Evolutionary conservation across 2,797 vertebrate genomes (phyloP).

Genomic region (Paedocypris micromegethes): DNA sequence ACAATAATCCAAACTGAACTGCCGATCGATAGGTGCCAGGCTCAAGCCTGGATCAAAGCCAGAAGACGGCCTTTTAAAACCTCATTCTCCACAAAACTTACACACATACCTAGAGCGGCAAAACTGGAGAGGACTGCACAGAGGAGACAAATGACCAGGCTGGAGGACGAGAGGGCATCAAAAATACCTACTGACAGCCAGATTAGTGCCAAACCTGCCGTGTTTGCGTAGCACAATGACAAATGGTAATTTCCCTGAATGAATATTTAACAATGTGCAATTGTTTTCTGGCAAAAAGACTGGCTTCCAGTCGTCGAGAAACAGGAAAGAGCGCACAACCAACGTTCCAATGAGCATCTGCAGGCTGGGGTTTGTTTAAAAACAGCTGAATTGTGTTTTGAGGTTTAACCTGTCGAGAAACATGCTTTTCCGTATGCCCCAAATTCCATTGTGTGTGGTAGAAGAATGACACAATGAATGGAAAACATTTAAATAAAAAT

Average conservation of each 20-base stretch:
- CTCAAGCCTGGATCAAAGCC: conserved; percentile 42
- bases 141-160: background rate
- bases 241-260: conserved; percentile 39
- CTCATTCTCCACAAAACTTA: conserved; percentile 25
- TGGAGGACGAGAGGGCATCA: conserved; percentile 6
- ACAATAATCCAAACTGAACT: conserved; percentile 47
- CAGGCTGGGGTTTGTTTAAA: conserved; percentile 22
- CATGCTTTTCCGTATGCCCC: too few relatives aligned
- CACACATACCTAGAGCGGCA: conserved; percentile 23
- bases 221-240: conserved; percentile 47
- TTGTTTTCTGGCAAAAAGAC: conserved; percentile 19
- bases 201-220: conserved; percentile 28
- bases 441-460: conserved; percentile 2
- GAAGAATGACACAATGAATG: conserved; percentile 1
- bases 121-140: conserved; percentile 21
- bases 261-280: conserved; percentile 26
- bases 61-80: conserved; percentile 36
- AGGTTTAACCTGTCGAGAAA: background rate
- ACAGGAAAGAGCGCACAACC: conserved; percentile 16
- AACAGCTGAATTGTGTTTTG: conserved; percentile 31
- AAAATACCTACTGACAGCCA: conserved; percentile 10
- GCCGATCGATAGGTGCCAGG: conserved; percentile 42
- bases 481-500: background rate
- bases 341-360: conserved; percentile 35
- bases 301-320: conserved; percentile 22